Base-by-base conservation (phyloP, 2,888 invertebrate genomes). In the Ecliptopera silaceata region DNA sequence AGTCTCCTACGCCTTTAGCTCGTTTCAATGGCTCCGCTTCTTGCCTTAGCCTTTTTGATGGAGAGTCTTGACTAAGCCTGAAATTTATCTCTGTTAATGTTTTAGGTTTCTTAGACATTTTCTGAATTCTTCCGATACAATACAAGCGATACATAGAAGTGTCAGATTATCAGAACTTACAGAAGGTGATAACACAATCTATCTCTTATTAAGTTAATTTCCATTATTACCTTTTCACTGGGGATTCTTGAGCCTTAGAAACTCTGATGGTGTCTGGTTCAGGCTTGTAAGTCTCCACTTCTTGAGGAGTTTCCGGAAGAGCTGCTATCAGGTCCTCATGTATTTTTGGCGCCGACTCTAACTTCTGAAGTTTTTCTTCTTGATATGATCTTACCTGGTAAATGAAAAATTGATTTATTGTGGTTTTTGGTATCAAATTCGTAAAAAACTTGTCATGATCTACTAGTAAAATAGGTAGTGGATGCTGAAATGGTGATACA, bases 1-100 rank as follows among this genome's bases (percentile, higher is more conserved):
- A 88, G 31, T 89, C 89, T 5, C 87, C 85, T 0, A 77, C 74
- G 29, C 86, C 88, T 38, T 88, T 89, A 3, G 90, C 88, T 44
- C 90, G 78, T 61, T 90, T 90, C 43, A 91, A 56, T 0, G 91
- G 91, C 56, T 91, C 91, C 0, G 90, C 91, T 59, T 91, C 91
- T 15, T 90, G 91, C 34, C 83, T 70, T n/a, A 90, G 62, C 51
- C 91, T 77, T 61, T 88, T 91, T 0, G 89, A 86, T 2, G 91
- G 91, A 0, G 91, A 91, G 4, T 90, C 91, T 52, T 86, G 88
- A 3, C 74, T 65, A 56, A 42, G n/a, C 22, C 59, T 59, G 44
- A 5, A 32, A 36, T 10, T 12, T 18, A 11, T 39, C 22, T 38
- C 26, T 8, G n/a, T n/a, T n/a, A n/a, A n/a, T n/a, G n/a, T n/a